Conservation (phyloP, 2,888 invertebrate species). For the Lamproptera curius region DNA sequence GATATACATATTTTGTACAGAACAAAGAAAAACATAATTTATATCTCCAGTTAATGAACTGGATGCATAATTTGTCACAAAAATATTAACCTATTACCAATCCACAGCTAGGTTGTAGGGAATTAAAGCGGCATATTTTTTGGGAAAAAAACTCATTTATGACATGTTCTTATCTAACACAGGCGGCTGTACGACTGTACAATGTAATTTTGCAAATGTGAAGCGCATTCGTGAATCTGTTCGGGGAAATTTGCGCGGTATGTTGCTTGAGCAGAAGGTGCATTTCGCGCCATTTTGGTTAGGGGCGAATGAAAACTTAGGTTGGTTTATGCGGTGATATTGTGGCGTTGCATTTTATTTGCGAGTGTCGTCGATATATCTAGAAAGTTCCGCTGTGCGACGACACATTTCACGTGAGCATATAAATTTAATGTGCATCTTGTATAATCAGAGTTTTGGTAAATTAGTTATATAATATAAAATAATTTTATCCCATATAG, state of each 20-base stretch:
- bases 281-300: not conserved
- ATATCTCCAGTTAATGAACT: too few relatives aligned
- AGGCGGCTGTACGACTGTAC: slow-evolving; percentile 31
- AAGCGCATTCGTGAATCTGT: slow-evolving; percentile 19
- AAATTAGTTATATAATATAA: too few relatives aligned
- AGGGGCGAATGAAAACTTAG: slow-evolving; percentile 23
- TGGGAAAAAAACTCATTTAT: slow-evolving; percentile 60
- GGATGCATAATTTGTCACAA: too few relatives aligned
- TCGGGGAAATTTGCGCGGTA: not conserved
- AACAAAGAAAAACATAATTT: too few relatives aligned
- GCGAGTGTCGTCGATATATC: slow-evolving; percentile 70
- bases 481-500: too few relatives aligned
- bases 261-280: slow-evolving; percentile 2
- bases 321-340: slow-evolving; percentile 57
- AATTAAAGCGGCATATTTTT: slow-evolving; percentile 67
- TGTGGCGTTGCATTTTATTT: slow-evolving; percentile 66
- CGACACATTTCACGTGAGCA: slow-evolving; percentile 27
- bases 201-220: slow-evolving; percentile 26
- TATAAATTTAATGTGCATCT: slow-evolving; percentile 17
- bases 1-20: too few relatives aligned
- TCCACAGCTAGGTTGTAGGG: slow-evolving; percentile 50
- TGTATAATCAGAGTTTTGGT: too few relatives aligned
- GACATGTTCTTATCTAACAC: slow-evolving; percentile 70
- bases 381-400: slow-evolving; percentile 62
- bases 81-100: not conserved